Base-by-base conservation (phyloP, 2,113 vertebrate species). In the Neopipo cinnamomea region DNA sequence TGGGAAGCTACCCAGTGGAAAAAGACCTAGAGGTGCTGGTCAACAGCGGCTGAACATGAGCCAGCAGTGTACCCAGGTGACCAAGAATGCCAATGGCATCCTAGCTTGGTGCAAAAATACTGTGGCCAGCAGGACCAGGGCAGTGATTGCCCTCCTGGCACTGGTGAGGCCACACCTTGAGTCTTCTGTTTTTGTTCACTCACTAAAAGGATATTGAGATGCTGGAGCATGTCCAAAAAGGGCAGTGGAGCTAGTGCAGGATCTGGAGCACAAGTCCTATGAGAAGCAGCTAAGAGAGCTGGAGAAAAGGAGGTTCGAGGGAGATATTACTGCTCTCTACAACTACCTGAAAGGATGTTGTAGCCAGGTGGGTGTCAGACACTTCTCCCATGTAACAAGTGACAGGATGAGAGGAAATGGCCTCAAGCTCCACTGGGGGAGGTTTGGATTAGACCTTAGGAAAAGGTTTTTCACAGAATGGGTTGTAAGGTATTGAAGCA, bases 161-260 rank as follows among this genome's bases (percentile, higher is more conserved):
- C 53, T 61, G 46, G 1, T 21, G 37, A 77, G 46, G 55, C 21
- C 22, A 9, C 22, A 53, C 5, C 46, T 70, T 0, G 0, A 61
- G 9, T 15, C 7, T 33, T 46, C 18, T 6, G 14, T 0, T 0
- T 3, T 61, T 1, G 21, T 37, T 19, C 56, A 6, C 49, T 67
- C 27, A 4, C 27, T 46, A 5, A 33, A 53, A 53, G 9, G 22
- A 27, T 22, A 18, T 7, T 46, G 28, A 53, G 12, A 33, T 3
- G 55, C 3, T 70, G 39, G 14, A 70, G 37, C 0, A 3, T 13
- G 6, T 1, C 2, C 5, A 71, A n/a, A n/a, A 78, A n/a, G 19
- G 8, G 33, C 47, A 37, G 1, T 1, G 1, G 4, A 30, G 30
- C 4, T 35, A 7, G 15, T 0, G 28, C 24, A 41, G 30, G 16